Evolutionary conservation across 2,888 invertebrate species (phyloP).

Genomic region (Geotrupes spiniger): DNA sequence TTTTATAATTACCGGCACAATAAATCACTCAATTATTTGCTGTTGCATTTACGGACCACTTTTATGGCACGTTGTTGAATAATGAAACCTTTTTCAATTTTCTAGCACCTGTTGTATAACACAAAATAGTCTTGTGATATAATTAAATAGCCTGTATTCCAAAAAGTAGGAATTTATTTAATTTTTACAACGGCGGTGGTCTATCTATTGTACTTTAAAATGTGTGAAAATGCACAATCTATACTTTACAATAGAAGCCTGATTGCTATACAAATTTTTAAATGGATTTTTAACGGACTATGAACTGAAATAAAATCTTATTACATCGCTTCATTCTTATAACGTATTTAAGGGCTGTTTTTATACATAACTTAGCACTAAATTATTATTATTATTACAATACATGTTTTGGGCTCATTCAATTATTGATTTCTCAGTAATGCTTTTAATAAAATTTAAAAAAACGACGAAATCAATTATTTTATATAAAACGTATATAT

Average conservation of each 20-base stretch:
- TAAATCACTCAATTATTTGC: constrained; percentile 12
- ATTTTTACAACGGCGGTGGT: constrained; percentile 28
- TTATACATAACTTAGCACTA: too few species aligned
- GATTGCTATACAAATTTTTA: constrained; percentile 26
- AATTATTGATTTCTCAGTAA: too few species aligned
- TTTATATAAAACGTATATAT: too few species aligned
- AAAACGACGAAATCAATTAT: too few species aligned
- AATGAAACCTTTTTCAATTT: constrained; percentile 7
- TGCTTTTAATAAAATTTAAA: too few species aligned
- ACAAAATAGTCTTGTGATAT: constrained; percentile 17
- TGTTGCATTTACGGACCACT: background rate
- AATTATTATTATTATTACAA: too few species aligned
- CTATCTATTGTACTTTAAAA: constrained; percentile 29
- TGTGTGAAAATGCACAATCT: constrained; percentile 30
- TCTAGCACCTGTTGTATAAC: constrained; percentile 17
- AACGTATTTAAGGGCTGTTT: too few species aligned
- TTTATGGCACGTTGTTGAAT: constrained; percentile 4
- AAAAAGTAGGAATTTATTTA: constrained; percentile 28
- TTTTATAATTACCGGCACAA: constrained; percentile 14
- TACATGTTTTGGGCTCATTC: too few species aligned
- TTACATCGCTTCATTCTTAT: background rate
- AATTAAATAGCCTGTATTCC: constrained; percentile 21
- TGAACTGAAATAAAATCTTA: constrained; percentile 7
- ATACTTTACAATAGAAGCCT: constrained; percentile 21
- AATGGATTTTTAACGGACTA: constrained; percentile 20